Percentiles rank a stretch among this genome's conserved stretches.
These are phyloP conservation scores for Troides oblongomaculatus DNA, from an alignment of 2,888 invertebrate genomes.

Conservation along the genomic window DNA sequence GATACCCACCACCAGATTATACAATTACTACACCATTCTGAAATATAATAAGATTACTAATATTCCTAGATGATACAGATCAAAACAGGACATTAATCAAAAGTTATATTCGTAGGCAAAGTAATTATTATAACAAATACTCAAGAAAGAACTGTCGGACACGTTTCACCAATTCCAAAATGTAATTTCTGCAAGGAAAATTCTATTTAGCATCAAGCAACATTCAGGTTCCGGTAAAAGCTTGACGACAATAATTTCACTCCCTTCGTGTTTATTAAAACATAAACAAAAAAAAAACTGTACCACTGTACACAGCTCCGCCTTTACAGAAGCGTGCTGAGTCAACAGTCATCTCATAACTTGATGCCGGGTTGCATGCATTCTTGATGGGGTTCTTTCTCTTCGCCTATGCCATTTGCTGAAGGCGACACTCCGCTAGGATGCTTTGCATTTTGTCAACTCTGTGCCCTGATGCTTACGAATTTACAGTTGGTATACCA, in stretches of 20 bases:
- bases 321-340: slow-evolving; percentile 44
- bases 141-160: slow-evolving; percentile 2
- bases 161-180: slow-evolving; percentile 7
- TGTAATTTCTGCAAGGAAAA: slow-evolving; percentile 14
- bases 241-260: slow-evolving; percentile 26
- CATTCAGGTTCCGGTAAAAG: slow-evolving; percentile 12
- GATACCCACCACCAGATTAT: too few species aligned
- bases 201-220: slow-evolving; percentile 11
- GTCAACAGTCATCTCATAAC: slow-evolving; percentile 71
- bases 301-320: slow-evolving; percentile 28
- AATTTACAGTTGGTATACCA: slow-evolving; percentile 9
- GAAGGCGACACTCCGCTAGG: slow-evolving; percentile 29
- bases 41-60: too few species aligned
- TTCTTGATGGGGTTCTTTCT: slow-evolving; percentile 62
- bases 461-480: slow-evolving; percentile 4
- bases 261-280: slow-evolving; percentile 33
- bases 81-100: too few species aligned
- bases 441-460: slow-evolving; percentile 38
- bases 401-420: slow-evolving; percentile 35
- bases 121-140: neutral
- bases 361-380: slow-evolving; percentile 61
- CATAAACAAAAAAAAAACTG: slow-evolving; percentile 28
- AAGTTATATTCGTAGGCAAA: neutral
- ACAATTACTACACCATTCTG: too few species aligned
- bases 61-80: too few species aligned